A percentile compares a stretch with the other conserved stretches of the same genome.
Evolutionary conservation across 2,888 invertebrate species (phyloP).

Genomic region (Masnerella sp.): DNA sequence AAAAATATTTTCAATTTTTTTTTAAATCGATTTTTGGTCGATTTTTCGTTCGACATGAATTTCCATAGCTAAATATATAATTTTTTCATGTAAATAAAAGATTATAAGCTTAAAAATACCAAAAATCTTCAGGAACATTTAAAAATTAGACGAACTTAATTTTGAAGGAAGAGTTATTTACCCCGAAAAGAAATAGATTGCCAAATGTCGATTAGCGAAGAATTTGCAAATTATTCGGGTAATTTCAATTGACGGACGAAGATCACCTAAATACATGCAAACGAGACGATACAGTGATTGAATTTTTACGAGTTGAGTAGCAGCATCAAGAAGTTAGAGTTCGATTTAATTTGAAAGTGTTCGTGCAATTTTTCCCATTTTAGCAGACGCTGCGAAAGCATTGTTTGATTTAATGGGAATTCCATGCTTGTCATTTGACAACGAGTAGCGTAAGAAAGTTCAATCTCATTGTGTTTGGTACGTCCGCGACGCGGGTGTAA

Average conservation of each 20-base stretch:
- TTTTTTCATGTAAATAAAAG: too few relatives aligned
- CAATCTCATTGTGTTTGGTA: conserved; percentile 45
- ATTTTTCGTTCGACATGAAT: too few relatives aligned
- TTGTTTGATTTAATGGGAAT: conserved; percentile 59
- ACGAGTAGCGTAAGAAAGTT: conserved; percentile 51
- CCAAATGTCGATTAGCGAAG: conserved; percentile 1
- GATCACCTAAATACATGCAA: conserved; percentile 17
- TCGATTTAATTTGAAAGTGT: conserved; percentile 54
- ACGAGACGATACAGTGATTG: conserved; percentile 43
- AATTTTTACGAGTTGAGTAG: conserved; percentile 40
- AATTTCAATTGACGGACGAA: conserved; percentile 3
- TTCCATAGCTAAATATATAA: too few relatives aligned
- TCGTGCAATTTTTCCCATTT: conserved; percentile 52
- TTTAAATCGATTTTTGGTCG: too few relatives aligned
- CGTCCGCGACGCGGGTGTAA: conserved; percentile 23
- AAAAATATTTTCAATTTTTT: too few relatives aligned
- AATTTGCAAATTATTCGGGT: conserved; percentile 11
- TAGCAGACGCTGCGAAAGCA: conserved; percentile 31
- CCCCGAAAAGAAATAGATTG: too few relatives aligned
- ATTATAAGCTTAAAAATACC: too few relatives aligned
- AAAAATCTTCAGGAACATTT: too few relatives aligned
- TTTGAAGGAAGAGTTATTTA: too few relatives aligned
- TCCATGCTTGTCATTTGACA: conserved; percentile 59
- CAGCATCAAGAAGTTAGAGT: conserved; percentile 23
- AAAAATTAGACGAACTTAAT: too few relatives aligned